These are phyloP conservation scores for Vidua chalybeata DNA, from an alignment of 2,113 vertebrate genomes.

Conservation along the genomic window DNA sequence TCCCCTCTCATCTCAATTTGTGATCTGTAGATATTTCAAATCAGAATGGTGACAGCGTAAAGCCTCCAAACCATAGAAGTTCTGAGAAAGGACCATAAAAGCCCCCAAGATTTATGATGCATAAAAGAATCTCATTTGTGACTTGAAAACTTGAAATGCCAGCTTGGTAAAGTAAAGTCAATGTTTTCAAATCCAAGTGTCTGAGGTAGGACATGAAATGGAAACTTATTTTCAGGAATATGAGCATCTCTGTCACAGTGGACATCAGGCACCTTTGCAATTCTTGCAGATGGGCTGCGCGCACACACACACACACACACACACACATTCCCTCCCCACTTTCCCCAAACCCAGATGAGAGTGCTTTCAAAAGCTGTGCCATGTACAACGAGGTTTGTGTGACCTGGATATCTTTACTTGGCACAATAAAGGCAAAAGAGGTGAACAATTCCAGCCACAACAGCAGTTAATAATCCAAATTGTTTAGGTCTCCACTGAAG, in stretches of 20 bases:
- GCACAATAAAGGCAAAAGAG: neutral
- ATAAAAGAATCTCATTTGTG: constrained; percentile 4
- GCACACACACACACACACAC: neutral
- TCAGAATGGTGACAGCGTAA: neutral
- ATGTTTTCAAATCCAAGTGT: neutral
- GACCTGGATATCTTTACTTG: neutral
- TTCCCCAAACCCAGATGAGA: neutral
- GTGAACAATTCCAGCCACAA: neutral
- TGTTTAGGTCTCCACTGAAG: neutral
- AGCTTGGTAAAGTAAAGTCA: neutral
- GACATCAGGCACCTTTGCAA: neutral
- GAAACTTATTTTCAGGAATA: neutral
- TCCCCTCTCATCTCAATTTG: neutral
- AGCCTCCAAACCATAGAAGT: neutral
- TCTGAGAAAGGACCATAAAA: constrained; percentile 18
- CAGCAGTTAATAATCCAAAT: neutral
- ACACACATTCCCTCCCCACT: neutral
- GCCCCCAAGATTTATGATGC: constrained; percentile 7
- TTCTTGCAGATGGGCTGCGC: neutral
- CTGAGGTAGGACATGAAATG: neutral
- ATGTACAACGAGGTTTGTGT: neutral
- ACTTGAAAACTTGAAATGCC: neutral
- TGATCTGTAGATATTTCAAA: constrained; percentile 25
- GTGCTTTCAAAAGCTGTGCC: neutral
- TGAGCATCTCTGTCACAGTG: neutral